Evolutionary conservation across 2,888 invertebrate species (phyloP).

Genomic region (Andrena bicolor): DNA sequence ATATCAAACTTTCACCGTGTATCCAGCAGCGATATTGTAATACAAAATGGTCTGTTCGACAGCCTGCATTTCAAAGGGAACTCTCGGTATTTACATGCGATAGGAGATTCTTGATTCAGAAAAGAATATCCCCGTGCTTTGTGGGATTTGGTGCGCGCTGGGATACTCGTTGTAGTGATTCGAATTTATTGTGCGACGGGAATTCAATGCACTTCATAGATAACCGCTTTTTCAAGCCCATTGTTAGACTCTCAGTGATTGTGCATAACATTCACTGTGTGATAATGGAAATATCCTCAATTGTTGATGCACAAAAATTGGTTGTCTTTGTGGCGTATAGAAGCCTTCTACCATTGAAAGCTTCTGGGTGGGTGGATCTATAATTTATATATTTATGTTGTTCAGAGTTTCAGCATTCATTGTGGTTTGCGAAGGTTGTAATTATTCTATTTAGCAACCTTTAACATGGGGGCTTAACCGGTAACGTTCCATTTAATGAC

Average conservation of each 20-base stretch:
- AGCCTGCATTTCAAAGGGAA: slow-evolving; percentile 44
- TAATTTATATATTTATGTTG: slow-evolving; percentile 20
- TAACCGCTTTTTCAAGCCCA: background rate
- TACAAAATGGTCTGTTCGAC: slow-evolving; percentile 5
- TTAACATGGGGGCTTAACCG: no score
- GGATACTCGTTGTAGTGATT: background rate
- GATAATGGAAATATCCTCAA: no score
- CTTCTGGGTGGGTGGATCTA: background rate
- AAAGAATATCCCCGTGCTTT: slow-evolving; percentile 21
- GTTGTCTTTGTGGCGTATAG: background rate
- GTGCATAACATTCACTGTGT: no score
- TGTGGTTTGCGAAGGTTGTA: no score
- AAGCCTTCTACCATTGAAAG: background rate
- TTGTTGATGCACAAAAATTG: no score
- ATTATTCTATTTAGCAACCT: no score
- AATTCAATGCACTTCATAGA: slow-evolving; percentile 9
- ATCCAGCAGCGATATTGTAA: slow-evolving; percentile 33
- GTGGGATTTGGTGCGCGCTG: no score
- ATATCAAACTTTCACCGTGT: slow-evolving; percentile 53
- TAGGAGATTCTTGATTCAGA: slow-evolving; percentile 26
- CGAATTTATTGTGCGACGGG: background rate
- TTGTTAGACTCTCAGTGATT: no score
- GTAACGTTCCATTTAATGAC: no score
- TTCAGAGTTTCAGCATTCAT: background rate
- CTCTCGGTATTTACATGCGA: slow-evolving; percentile 19